Conservation (phyloP, 1,140 invertebrate genomes). For the Rhagoletis pomonella region DNA sequence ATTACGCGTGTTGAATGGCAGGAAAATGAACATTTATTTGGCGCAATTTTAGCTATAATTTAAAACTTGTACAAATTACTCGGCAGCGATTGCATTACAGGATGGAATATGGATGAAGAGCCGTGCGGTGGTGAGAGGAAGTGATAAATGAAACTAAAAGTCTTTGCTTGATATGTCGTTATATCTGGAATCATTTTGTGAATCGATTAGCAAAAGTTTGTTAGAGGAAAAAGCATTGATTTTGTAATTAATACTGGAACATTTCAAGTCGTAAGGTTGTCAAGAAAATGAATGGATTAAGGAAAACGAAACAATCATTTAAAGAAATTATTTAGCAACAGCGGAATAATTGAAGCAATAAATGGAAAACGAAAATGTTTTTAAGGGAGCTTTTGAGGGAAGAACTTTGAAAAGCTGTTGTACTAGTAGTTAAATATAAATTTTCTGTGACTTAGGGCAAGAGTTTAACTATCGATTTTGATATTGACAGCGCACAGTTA, state of each 20-base stretch:
- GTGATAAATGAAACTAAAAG: conserved; percentile 30
- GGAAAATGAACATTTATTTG: conserved; percentile 37
- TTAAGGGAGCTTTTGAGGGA: too few species aligned
- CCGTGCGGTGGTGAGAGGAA: neutral
- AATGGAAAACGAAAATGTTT: too few species aligned
- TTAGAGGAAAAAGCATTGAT: neutral
- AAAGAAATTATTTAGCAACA: too few species aligned
- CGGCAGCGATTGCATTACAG: neutral
- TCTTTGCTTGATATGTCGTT: neutral
- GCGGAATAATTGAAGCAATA: too few species aligned
- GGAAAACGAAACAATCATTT: too few species aligned
- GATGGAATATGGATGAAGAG: neutral
- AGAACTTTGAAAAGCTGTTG: too few species aligned
- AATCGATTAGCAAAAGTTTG: neutral
- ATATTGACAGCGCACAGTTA: too few species aligned
- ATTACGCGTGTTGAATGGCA: conserved; percentile 24
- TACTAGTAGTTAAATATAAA: too few species aligned
- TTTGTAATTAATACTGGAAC: conserved; percentile 14
- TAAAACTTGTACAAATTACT: conserved; percentile 48
- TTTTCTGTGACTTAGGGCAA: too few species aligned
- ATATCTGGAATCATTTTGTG: neutral
- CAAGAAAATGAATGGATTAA: neutral
- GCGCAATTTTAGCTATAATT: conserved; percentile 20
- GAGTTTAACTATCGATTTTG: too few species aligned
- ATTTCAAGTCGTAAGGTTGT: neutral